phyloP scores from a whole-genome alignment of 1,140 invertebrate species.

The Bombus waltoni region DNA sequence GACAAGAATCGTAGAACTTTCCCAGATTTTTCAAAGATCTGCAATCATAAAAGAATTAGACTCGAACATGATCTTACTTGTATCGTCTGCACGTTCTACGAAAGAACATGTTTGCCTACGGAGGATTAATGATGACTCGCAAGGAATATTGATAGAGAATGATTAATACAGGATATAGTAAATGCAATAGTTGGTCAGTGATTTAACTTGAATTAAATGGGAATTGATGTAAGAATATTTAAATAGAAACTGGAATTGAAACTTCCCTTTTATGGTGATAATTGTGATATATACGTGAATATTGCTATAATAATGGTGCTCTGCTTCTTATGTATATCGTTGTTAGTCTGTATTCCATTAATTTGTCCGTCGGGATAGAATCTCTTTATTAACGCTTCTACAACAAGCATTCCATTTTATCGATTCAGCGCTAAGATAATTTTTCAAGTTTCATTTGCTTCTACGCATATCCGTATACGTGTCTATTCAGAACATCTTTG shows the following conservation, averaged over 20 bases:
- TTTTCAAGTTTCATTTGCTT: neutral
- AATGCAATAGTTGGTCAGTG: neutral
- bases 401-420: neutral
- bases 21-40: too few relatives aligned
- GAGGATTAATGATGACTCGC: too few relatives aligned
- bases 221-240: neutral
- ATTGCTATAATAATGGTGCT: neutral
- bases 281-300: neutral
- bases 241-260: constrained; percentile 11
- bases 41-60: too few relatives aligned
- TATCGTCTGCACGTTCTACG: too few relatives aligned
- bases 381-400: neutral
- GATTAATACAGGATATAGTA: too few relatives aligned
- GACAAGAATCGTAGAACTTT: too few relatives aligned
- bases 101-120: too few relatives aligned
- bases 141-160: neutral
- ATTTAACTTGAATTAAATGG: neutral
- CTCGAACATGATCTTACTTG: too few relatives aligned
- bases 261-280: neutral
- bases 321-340: neutral
- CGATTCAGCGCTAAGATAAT: neutral
- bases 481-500: too few relatives aligned
- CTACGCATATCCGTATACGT: too few relatives aligned
- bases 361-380: neutral
- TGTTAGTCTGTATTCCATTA: neutral